A percentile compares a stretch with the other conserved stretches of the same genome.
Evolutionary conservation across 2,797 vertebrate genomes (phyloP).

Genomic region (Eleutherodactylus coqui): DNA sequence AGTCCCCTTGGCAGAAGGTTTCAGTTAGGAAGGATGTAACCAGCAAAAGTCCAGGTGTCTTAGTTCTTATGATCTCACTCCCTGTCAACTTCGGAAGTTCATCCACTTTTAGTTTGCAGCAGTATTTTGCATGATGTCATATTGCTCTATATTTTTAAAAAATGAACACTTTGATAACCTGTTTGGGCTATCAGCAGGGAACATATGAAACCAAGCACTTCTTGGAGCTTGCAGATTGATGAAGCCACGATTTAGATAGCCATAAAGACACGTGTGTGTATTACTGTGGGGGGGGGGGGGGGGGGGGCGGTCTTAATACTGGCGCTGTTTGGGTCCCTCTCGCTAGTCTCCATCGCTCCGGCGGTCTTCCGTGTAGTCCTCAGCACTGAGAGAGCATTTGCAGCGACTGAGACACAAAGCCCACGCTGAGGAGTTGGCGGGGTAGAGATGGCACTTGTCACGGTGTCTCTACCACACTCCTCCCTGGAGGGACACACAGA

Average conservation of each 20-base stretch:
- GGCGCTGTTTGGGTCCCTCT: too few species aligned
- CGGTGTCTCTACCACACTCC: too few species aligned
- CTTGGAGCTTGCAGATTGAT: neutral
- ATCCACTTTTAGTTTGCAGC: neutral
- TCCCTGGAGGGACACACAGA: too few species aligned
- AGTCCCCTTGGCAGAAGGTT: neutral
- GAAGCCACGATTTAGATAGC: neutral
- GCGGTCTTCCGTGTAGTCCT: too few species aligned
- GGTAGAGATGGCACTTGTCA: too few species aligned
- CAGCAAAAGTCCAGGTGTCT: neutral
- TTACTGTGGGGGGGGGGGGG: neutral
- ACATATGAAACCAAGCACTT: neutral
- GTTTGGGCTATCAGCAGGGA: neutral
- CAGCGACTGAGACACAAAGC: too few species aligned
- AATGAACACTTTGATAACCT: neutral
- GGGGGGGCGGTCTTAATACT: too few species aligned
- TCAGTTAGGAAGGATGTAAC: conserved; percentile 14
- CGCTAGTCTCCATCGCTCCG: too few species aligned
- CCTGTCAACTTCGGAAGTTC: neutral
- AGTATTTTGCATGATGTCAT: neutral
- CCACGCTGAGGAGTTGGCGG: too few species aligned
- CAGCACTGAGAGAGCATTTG: too few species aligned
- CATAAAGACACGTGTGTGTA: neutral
- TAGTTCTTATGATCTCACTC: conserved; percentile 7
- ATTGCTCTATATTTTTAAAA: neutral